A percentile compares a stretch with the other conserved stretches of the same genome.
Conservation (phyloP, 1,140 invertebrate genomes). For the Drosophila ogumai region DNA sequence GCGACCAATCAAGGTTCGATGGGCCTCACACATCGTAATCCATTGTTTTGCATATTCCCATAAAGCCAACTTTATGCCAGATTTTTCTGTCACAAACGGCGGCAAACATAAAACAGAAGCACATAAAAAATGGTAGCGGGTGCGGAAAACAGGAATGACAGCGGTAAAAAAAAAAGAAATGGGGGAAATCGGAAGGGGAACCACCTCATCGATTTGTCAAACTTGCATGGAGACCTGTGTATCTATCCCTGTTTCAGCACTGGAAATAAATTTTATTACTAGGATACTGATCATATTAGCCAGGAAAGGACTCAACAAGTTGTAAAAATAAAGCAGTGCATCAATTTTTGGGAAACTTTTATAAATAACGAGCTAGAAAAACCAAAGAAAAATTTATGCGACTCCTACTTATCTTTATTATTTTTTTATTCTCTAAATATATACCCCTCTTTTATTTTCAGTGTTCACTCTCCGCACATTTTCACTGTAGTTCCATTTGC, state of each 20-base stretch:
- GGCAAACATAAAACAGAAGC: conserved; percentile 46
- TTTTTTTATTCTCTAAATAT: background rate
- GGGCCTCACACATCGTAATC: conserved; percentile 34
- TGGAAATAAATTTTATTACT: conserved; percentile 12
- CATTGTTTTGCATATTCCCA: conserved; percentile 41
- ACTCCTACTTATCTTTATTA: background rate
- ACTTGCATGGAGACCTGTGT: background rate
- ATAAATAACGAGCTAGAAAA: background rate
- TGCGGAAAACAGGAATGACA: conserved; percentile 15
- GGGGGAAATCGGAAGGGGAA: background rate
- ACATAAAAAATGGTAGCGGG: conserved; percentile 40
- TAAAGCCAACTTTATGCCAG: conserved; percentile 50
- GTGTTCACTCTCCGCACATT: conserved; percentile 3
- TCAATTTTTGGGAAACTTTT: background rate
- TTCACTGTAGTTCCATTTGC: conserved; percentile 24
- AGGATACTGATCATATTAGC: background rate
- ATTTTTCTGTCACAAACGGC: conserved; percentile 43
- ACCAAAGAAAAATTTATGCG: too few species aligned
- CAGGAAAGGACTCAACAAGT: background rate
- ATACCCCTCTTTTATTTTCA: background rate
- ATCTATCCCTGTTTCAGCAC: conserved; percentile 5
- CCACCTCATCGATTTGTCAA: conserved; percentile 59
- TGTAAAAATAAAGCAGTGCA: conserved; percentile 4
- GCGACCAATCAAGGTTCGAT: conserved; percentile 29
- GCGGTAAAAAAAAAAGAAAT: background rate